A percentile compares a stretch with the other conserved stretches of the same genome.
phyloP scores from a whole-genome alignment of 2,113 vertebrate genomes.

The Oreocharis arfaki region DNA sequence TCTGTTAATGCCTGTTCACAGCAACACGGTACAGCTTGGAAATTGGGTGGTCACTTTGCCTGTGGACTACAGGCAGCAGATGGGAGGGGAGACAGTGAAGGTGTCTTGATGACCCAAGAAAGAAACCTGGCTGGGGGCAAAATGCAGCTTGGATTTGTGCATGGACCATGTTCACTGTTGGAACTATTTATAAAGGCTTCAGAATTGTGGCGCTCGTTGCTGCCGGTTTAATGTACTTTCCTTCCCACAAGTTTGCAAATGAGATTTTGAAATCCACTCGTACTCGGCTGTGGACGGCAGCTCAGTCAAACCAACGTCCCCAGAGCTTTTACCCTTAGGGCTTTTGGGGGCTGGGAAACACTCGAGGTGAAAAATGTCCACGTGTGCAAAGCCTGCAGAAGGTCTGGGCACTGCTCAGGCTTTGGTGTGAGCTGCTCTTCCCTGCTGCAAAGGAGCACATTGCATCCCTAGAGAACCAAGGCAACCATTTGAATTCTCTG shows the following conservation, averaged over 20 bases:
- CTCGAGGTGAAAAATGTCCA: background rate
- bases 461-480: background rate
- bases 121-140: background rate
- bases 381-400: fast-evolving
- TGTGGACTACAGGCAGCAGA: background rate
- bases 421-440: background rate
- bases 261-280: background rate
- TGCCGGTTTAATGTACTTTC: background rate
- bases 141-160: background rate
- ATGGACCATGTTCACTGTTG: background rate
- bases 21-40: background rate
- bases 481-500: background rate
- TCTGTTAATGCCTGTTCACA: background rate
- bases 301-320: background rate
- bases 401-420: background rate
- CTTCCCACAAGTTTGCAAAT: background rate
- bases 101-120: background rate
- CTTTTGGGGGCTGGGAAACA: background rate
- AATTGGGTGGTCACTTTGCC: background rate
- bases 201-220: background rate
- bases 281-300: fast-evolving
- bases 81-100: background rate
- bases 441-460: background rate
- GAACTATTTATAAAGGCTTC: background rate
- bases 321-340: background rate